Evolutionary conservation across 2,113 vertebrate species (phyloP), one percentile per base, ranked within the genome.

Genomic region (Sceloporus undulatus): DNA sequence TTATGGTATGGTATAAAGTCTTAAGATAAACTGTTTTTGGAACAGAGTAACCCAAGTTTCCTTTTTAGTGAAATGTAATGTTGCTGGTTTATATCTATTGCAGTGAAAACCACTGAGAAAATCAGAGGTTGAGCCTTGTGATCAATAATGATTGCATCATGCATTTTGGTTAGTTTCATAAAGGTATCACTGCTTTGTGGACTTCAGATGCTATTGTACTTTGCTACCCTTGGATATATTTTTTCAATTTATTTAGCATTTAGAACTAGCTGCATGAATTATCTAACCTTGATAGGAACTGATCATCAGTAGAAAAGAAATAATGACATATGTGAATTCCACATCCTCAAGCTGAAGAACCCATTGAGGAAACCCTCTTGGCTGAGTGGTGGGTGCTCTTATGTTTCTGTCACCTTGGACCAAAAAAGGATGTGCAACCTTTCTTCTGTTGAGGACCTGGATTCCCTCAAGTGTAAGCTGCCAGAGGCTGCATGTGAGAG

Each of bases 251-350:
- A 16, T 18, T 18, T 16, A 48, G 27, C 27, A 59, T 48, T 52
- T 18, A 89, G 3, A 88, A 88, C 85, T 19, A 5, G 9, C 3
- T 85, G 62, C 86, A 14, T 68, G 65, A 66, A 73, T 25, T 23
- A 27, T 27, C 14, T 11, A 71, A 34, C 5, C 4, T 70, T 13
- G 10, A 48, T 48, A 34, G 77, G 9, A 66, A 52, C 19, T 34
- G 40, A 70, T 48, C 19, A 85, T 18, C 14, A 48, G 34, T 42
- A 59, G 27, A 85, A 78, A 48, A 40, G 42, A n/a, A 65, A 2
- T 1, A 42, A 13, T n/a, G n/a, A n/a, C n/a, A n/a, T 16, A 66
- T 25, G 42, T 48, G 70, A 84, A 84, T 56, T 54, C 48, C 38
- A 23, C 18, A 66, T 66, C 16, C 21, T 23, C 27, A 77, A 38